These are phyloP conservation scores for Hedya salicella DNA, from an alignment of 2,888 invertebrate species.

Conservation along the genomic window DNA sequence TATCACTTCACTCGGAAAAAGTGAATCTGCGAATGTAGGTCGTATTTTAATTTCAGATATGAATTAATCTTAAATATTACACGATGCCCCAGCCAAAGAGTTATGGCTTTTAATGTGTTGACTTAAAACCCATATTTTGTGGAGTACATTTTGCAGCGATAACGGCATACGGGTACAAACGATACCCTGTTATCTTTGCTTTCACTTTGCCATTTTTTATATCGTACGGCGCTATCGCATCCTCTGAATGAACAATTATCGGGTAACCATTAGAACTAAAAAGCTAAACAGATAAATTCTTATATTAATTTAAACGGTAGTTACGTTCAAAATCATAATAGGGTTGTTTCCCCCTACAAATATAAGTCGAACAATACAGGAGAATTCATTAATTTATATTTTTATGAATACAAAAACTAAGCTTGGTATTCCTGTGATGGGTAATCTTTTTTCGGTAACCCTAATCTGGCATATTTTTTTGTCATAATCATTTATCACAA, in stretches of 20 bases:
- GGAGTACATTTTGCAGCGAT: background rate
- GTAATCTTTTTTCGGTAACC: too few species aligned
- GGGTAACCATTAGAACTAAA: background rate
- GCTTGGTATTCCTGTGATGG: too few species aligned
- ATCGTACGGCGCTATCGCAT: slow-evolving; percentile 18
- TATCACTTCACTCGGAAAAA: background rate
- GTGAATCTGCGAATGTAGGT: slow-evolving; percentile 10
- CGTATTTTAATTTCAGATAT: slow-evolving; percentile 20
- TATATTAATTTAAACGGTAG: background rate
- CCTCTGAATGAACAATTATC: slow-evolving; percentile 19
- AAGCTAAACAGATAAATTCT: background rate
- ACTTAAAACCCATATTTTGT: background rate
- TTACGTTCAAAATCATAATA: too few species aligned
- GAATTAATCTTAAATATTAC: background rate
- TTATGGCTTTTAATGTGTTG: background rate
- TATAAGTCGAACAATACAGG: too few species aligned
- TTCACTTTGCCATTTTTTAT: slow-evolving; percentile 27
- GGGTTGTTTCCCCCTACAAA: too few species aligned
- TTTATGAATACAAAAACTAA: too few species aligned
- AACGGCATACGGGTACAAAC: slow-evolving; percentile 21
- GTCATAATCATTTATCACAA: too few species aligned
- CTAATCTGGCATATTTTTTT: too few species aligned
- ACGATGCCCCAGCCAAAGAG: background rate
- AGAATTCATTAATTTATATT: too few species aligned
- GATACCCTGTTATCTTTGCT: slow-evolving; percentile 20